Evolutionary conservation across 2,888 invertebrate genomes (phyloP).

Genomic region (Eilema depressum): DNA sequence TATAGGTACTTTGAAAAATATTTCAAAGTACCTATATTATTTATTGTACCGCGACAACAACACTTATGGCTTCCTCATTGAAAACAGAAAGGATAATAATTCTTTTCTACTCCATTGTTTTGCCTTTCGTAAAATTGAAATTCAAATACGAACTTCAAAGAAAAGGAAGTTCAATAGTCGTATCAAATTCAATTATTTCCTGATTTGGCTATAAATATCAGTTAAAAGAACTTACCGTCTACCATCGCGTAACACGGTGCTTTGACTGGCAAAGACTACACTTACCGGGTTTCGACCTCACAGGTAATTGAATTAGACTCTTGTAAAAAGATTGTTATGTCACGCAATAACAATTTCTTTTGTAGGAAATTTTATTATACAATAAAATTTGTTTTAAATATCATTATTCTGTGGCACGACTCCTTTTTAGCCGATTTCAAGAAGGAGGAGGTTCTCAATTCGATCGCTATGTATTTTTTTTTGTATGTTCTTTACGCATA

Average conservation of each 20-base stretch:
- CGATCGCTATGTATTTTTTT: too few relatives aligned
- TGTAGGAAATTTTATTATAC: not conserved
- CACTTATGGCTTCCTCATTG: too few relatives aligned
- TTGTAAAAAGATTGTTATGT: not conserved
- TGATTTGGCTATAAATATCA: not conserved
- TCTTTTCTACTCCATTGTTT: too few relatives aligned
- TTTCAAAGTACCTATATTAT: too few relatives aligned
- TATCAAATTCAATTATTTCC: not conserved
- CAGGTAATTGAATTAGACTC: slow-evolving; percentile 42
- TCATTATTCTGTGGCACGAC: not conserved
- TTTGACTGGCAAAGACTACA: slow-evolving; percentile 30
- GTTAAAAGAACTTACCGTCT: slow-evolving; percentile 59
- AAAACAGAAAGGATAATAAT: too few relatives aligned
- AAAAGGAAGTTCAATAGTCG: not conserved
- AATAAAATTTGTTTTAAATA: not conserved
- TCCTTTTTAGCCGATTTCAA: too few relatives aligned
- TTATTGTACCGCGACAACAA: too few relatives aligned
- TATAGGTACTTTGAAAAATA: too few relatives aligned
- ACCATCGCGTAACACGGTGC: slow-evolving; percentile 55
- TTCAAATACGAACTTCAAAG: not conserved
- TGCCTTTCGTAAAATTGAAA: too few relatives aligned
- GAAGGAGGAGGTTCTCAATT: too few relatives aligned
- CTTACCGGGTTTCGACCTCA: slow-evolving; percentile 38
- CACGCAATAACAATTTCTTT: slow-evolving; percentile 8
- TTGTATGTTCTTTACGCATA: too few relatives aligned